Percentiles rank a stretch among this genome's conserved stretches.
These are phyloP conservation scores for Procambarus clarkii DNA, from an alignment of 1,140 invertebrate genomes.

Conservation along the genomic window DNA sequence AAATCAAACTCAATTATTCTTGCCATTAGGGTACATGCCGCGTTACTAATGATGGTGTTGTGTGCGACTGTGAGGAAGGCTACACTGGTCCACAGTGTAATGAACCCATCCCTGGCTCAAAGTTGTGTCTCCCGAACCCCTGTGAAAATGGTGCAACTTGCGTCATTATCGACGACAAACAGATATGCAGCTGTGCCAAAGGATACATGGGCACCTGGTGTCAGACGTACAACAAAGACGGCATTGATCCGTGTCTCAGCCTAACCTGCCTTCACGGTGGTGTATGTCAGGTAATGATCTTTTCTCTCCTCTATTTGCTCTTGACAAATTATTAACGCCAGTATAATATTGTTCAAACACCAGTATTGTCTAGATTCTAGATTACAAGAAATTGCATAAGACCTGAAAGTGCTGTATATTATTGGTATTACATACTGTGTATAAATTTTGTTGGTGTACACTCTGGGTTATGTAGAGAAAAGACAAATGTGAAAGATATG, in stretches of 20 bases:
- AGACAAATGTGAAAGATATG: too few species aligned
- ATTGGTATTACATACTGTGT: too few species aligned
- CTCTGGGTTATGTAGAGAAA: too few species aligned
- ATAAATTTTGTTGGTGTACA: too few species aligned
- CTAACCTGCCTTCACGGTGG: constrained; percentile 73
- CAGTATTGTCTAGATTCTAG: too few species aligned
- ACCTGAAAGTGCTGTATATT: too few species aligned
- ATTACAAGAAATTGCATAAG: too few species aligned
- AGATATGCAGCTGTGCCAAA: constrained; percentile 73
- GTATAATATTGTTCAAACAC: too few species aligned
- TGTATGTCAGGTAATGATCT: constrained; percentile 35
- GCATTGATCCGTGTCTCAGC: constrained; percentile 76
- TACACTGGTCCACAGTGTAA: constrained; percentile 74
- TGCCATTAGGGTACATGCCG: constrained; percentile 72
- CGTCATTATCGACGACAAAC: constrained; percentile 74
- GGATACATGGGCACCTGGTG: constrained; percentile 70
- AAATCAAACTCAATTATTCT: neutral
- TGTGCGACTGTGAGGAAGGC: constrained; percentile 74
- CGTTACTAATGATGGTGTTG: constrained; percentile 53
- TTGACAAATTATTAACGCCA: too few species aligned
- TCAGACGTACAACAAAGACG: constrained; percentile 76
- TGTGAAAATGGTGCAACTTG: constrained; percentile 68
- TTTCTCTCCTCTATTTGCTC: too few species aligned
- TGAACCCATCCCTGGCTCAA: neutral
- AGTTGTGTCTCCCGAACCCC: constrained; percentile 54